Evolutionary conservation across 2,797 vertebrate genomes (phyloP).

Genomic region (Novumbra hubbsi): DNA sequence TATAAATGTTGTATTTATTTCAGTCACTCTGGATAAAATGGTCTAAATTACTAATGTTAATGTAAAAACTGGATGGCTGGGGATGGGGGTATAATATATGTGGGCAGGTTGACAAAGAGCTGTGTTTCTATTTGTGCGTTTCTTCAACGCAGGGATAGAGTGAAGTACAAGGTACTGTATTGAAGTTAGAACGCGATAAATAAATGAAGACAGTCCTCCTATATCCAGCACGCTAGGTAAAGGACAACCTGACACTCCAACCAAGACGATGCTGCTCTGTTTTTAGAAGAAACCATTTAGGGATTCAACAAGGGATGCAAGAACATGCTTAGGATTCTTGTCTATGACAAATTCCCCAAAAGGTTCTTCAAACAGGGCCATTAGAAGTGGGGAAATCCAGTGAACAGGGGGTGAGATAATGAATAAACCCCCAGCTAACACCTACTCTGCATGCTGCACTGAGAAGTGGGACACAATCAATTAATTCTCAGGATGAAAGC

Average conservation of each 20-base stretch:
- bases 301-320: too few species aligned
- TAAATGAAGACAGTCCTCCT: not conserved
- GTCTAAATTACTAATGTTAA: not conserved
- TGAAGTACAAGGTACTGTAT: not conserved
- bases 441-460: conserved; percentile 41
- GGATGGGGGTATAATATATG: not conserved
- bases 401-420: conserved; percentile 55
- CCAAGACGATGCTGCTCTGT: not conserved
- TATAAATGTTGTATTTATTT: not conserved
- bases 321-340: too few species aligned
- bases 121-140: not conserved
- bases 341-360: too few species aligned
- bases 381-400: too few species aligned
- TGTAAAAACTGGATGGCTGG: not conserved
- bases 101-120: not conserved
- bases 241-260: not conserved
- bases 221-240: not conserved
- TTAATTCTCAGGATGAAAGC: conserved; percentile 55
- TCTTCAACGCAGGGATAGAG: not conserved
- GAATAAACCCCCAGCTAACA: conserved; percentile 50
- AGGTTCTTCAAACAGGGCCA: too few species aligned
- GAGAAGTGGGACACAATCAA: conserved; percentile 49
- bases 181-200: not conserved
- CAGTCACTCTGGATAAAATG: too few species aligned
- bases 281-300: not conserved